Conservation (phyloP, 2,888 invertebrate species). For the Chrysodeixis includens region DNA sequence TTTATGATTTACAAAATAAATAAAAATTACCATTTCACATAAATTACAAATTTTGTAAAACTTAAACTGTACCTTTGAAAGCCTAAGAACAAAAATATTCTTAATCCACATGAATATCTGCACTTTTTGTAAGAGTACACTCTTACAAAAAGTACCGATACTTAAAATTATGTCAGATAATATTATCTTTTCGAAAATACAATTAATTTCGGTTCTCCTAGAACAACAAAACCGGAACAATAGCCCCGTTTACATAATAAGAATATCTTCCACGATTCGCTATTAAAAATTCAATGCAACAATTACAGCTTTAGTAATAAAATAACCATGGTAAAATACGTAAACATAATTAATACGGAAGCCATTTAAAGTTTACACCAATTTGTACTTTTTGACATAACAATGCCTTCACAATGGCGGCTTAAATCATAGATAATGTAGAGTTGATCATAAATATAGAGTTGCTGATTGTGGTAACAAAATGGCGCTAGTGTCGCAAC, state of each 20-base stretch:
- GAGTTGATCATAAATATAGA: constrained; percentile 8
- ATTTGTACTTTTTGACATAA: constrained; percentile 49
- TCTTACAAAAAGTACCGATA: too few species aligned
- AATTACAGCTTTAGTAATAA: constrained; percentile 22
- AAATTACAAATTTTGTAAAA: too few species aligned
- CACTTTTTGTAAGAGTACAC: too few species aligned
- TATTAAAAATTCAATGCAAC: constrained; percentile 8
- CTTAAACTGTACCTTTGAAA: too few species aligned
- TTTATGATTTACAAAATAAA: too few species aligned
- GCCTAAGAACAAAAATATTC: too few species aligned
- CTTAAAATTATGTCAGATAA: background rate
- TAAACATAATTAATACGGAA: constrained; percentile 46
- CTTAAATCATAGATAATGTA: constrained; percentile 40
- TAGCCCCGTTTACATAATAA: constrained; percentile 12
- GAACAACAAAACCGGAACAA: background rate
- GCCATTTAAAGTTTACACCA: constrained; percentile 38
- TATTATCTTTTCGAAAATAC: background rate
- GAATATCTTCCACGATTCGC: constrained; percentile 18
- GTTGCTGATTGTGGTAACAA: constrained; percentile 24
- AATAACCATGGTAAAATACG: constrained; percentile 33
- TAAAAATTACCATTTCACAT: too few species aligned
- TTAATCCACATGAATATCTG: too few species aligned
- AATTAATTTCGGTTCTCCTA: background rate
- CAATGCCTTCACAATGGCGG: constrained; percentile 40
- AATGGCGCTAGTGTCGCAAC: constrained; percentile 49